Base-by-base conservation (phyloP, 2,797 vertebrate species). In the Hozukius guyotensis region DNA sequence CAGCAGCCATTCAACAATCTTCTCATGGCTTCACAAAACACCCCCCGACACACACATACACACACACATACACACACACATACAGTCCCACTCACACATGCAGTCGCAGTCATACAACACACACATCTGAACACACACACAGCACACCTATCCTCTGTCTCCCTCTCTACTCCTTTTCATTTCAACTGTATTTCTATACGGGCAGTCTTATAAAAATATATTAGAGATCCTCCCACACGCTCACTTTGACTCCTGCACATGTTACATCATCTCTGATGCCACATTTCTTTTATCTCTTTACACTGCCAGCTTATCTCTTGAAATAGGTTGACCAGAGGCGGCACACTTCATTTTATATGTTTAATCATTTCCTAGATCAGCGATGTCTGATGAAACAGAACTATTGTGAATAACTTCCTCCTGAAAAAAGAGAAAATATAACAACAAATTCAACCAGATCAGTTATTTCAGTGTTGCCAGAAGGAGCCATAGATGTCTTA, bases 201-300 rank as follows among this genome's bases (percentile, higher is more conserved):
- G 62, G 77, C 13, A 57, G 74, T 82, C 83, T 89, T 86, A 60
- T 67, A 89, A 90, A 90, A 88, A 89, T 84, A 89, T 87, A 82
- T 86, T 86, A 77, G 69, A 88, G 88, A 77, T 86, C 88, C 91
- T 88, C 90, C 92, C 86, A 91, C 93, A 81, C 16, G 22, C 85
- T 88, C 75, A 82, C 81, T 89, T 86, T 84, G 82, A 88, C 88
- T 92, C 90, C 88, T 88, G 90, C 91, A 91, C 86, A 90, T 16
- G 78, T 94, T 94, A 94, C 89, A 93, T 94, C 89, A 94, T 91
- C 77, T 69, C 76, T 61, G 60, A 78, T 84, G 80, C 83, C 75
- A 80, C 70, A 71, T 86, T 81, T 78, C 57, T 86, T 86, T 86
- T 70, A 82, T 84, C 29, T 85, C 75, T 88, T 77, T 64, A 68